Evolutionary conservation across 2,797 vertebrate genomes (phyloP), one percentile per base, ranked within the genome.

Genomic region (Melanotaenia pygmaea): DNA sequence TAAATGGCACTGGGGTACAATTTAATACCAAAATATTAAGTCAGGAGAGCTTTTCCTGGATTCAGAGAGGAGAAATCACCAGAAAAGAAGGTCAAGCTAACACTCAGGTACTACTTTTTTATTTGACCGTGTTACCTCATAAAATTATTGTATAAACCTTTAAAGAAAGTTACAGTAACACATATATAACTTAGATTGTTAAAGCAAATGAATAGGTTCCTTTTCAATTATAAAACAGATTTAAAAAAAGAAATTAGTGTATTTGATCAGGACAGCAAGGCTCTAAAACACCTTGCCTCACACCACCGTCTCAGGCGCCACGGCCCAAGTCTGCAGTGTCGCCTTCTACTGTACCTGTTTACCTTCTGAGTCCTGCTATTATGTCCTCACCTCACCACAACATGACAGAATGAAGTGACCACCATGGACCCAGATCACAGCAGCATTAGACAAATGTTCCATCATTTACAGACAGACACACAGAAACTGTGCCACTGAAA

Each of bases 1-100:
- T 94, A 95, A 96, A 96, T 96, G 95, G 94, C 94, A 95, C 92
- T 92, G 93, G 76, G 93, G 94, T 93, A 95, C 95, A 95, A 96
- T 96, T 96, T 96, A 95, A 95, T 96, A 96, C 93, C 94, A 95
- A 96, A 96, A 96, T 94, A 96, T 91, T 82, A 76, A 86, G 76
- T 79, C 67, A 79, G 77, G 70, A 74, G 76, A 77, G 74, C 45
- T 70, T 79, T 74, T 26, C 50, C 63, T 18, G 57, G 63, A 75
- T 81, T 81, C 77, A 71, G 62, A 51, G 76, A 77, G 54, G 61
- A 65, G 30, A 79, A 80, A 82, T 74, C 75, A 69, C 8, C 45
- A 12, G 26, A 77, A 40, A 57, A 62, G 67, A 86, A 91, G 80
- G 82, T 87, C 86, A 83, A 72, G 67, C 28, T 56, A 18, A 63